Base-by-base conservation (phyloP, 2,888 invertebrate species). In the Asteroscopus sphinx region DNA sequence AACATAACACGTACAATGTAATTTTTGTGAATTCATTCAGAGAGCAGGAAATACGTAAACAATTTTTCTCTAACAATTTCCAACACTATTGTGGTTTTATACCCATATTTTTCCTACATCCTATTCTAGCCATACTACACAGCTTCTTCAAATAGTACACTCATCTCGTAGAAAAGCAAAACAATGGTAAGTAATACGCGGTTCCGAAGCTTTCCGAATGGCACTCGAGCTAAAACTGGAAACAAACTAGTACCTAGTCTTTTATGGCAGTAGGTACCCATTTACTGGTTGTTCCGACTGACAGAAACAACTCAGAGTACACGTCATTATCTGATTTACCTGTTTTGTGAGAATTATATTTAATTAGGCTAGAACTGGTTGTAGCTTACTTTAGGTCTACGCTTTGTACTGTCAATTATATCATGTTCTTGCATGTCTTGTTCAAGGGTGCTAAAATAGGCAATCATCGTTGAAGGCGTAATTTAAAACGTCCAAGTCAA, bases 311-410 rank as follows among this genome's bases (percentile, higher is more conserved):
- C 63, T 70, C 48, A 25, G 41, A 54, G 33, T 57, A 46, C 54
- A 48, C 52, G 52, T 74, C 57, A 73, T 68, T 73, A 71, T 53
- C 54, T 55, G 57, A 54, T 65, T 60, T 62, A 65, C 65, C 51
- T 54, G 67, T 74, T 71, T 49, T 63, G 59, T 39, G 56, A 42
- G 72, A 68, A 54, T 61, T 61, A 71, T 44, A 56, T 66, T 56
- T 52, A 64, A 57, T 58, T 55, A 70, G 51, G 26, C 62, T 45
- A 57, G 40, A 60, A 58, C 65, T 46, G 45, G 55, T 47, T 36
- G 8, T 1, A 37, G 33, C 28, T 32, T 45, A 53, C 48, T 56
- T 73, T 49, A 58, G 49, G 37, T 54, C 36, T 35, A 52, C 44
- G 53, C 41, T 66, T 58, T 54, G 47, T 54, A 41, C 51, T 49